Percentiles rank a stretch among this genome's conserved stretches.
Evolutionary conservation across 92 coral and sea anemone genomes (phyloP).

Genomic region (Scolanthus callimorphus): DNA sequence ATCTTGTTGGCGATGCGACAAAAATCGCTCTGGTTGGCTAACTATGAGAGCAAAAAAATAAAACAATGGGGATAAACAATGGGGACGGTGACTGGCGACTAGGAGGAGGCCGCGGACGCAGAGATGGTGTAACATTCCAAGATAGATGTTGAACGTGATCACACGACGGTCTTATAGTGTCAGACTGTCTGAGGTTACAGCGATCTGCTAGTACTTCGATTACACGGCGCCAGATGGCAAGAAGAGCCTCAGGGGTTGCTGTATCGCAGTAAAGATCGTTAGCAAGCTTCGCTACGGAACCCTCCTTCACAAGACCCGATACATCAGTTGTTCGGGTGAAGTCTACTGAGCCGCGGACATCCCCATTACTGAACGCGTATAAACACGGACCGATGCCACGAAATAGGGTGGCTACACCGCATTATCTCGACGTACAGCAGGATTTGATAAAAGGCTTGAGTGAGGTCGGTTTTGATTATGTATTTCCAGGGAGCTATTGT

Average conservation of each 20-base stretch:
- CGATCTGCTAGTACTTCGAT: conserved; percentile 31
- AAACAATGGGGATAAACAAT: no score
- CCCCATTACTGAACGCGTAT: conserved; percentile 44
- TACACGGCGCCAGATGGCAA: conserved; percentile 34
- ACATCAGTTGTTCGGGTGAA: conserved; percentile 43
- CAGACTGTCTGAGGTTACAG: conserved; percentile 41
- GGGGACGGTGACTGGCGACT: no score
- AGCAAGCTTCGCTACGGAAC: conserved; percentile 45
- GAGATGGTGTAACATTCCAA: no score
- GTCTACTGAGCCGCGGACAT: conserved; percentile 49
- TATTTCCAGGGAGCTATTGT: no score
- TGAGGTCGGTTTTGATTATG: no score
- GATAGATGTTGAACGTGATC: no score
- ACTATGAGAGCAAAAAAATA: no score
- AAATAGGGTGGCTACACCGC: conserved; percentile 52
- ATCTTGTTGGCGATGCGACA: no score
- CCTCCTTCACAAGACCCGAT: conserved; percentile 45
- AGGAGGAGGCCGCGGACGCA: no score
- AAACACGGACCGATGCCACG: conserved; percentile 37
- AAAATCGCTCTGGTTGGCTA: no score
- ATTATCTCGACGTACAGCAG: conserved; percentile 36
- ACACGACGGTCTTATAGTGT: no score
- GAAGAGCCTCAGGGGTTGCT: conserved; percentile 30
- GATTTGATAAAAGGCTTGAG: no score
- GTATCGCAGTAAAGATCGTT: conserved; percentile 54